Evolutionary conservation across 2,797 vertebrate species (phyloP).

Genomic region (Chaunax sp.): DNA sequence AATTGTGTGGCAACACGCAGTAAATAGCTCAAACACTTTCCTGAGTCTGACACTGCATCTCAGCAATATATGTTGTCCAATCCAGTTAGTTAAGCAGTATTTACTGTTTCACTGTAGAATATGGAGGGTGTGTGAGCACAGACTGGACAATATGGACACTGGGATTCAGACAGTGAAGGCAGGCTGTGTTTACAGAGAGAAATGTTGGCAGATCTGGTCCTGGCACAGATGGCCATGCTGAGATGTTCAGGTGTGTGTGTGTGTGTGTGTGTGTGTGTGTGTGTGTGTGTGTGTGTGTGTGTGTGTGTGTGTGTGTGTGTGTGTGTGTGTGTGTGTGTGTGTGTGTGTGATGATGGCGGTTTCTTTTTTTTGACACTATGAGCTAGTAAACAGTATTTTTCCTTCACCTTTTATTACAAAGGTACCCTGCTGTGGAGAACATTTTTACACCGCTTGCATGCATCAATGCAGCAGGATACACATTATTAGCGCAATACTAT

Average conservation of each 20-base stretch:
- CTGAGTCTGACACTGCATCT: neutral
- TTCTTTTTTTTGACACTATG: too few species aligned
- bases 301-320: too few species aligned
- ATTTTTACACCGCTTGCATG: too few species aligned
- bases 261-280: slow-evolving; percentile 23
- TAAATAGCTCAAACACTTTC: neutral
- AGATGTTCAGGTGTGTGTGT: slow-evolving; percentile 50
- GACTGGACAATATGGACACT: slow-evolving; percentile 40
- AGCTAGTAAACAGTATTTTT: slow-evolving; percentile 10
- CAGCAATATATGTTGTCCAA: neutral
- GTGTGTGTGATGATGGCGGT: neutral
- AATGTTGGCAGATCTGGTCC: slow-evolving; percentile 41
- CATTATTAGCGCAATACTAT: too few species aligned
- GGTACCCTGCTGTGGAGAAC: neutral
- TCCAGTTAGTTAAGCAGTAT: neutral
- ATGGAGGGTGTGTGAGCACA: slow-evolving; percentile 2
- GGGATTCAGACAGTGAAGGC: slow-evolving; percentile 37
- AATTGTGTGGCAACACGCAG: neutral
- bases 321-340: too few species aligned
- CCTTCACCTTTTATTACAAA: slow-evolving; percentile 7
- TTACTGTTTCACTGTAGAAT: neutral
- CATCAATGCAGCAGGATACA: slow-evolving; percentile 5
- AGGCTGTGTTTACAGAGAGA: slow-evolving; percentile 47
- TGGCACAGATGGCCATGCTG: slow-evolving; percentile 70
- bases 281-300: too few species aligned